A percentile compares a stretch with the other conserved stretches of the same genome.
Conservation (phyloP, 2,888 invertebrate genomes). For the Cenopis cana region DNA sequence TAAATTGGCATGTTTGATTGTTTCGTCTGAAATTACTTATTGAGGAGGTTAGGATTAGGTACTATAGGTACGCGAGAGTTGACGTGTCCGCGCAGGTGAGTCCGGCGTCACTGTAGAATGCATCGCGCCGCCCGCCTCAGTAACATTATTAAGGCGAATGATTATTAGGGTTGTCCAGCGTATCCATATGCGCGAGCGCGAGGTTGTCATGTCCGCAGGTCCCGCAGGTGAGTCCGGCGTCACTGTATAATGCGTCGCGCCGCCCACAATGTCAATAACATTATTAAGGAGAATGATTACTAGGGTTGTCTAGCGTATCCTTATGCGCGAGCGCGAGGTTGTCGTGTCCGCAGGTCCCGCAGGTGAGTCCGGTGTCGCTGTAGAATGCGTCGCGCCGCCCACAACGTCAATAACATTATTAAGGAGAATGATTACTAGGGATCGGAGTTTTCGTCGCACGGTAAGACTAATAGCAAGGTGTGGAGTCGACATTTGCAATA, state of each 20-base stretch:
- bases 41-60: no score
- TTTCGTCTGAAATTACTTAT: neutral
- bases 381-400: slow-evolving; percentile 75
- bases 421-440: slow-evolving; percentile 55
- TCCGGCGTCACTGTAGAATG: no score
- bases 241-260: slow-evolving; percentile 76
- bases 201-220: slow-evolving; percentile 72
- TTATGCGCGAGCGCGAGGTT: slow-evolving; percentile 75
- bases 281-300: slow-evolving; percentile 53
- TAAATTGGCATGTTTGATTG: slow-evolving; percentile 4
- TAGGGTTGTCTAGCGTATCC: slow-evolving; percentile 60
- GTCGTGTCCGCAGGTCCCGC: slow-evolving; percentile 68
- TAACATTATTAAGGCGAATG: slow-evolving; percentile 51
- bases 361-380: slow-evolving; percentile 67
- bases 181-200: slow-evolving; percentile 70
- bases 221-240: slow-evolving; percentile 63
- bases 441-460: no score
- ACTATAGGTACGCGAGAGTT: no score
- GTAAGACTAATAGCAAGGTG: no score
- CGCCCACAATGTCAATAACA: slow-evolving; percentile 70
- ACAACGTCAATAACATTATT: slow-evolving; percentile 59
- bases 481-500: no score
- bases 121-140: no score
- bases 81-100: no score
- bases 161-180: slow-evolving; percentile 57